These are phyloP conservation scores for Tragelaphus imberbis DNA, from an alignment of 2,113 vertebrate genomes.

Conservation along the genomic window DNA sequence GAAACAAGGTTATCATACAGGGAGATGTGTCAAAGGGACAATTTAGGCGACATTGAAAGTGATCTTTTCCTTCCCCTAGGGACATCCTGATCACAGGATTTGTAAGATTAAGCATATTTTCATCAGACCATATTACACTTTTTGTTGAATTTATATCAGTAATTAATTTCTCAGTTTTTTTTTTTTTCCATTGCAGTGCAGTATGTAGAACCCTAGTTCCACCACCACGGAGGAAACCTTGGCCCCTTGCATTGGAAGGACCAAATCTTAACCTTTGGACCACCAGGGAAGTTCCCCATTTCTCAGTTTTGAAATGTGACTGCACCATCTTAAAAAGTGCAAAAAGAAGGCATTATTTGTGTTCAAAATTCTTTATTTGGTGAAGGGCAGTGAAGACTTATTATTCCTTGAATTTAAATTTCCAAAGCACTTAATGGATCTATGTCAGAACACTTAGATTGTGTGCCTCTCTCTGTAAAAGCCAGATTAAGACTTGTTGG, in stretches of 20 bases:
- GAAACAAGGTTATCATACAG: not conserved
- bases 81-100: not conserved
- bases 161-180: not conserved
- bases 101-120: not conserved
- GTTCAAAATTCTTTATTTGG: not conserved
- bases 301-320: not conserved
- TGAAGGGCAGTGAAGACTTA: slow-evolving; percentile 1
- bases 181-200: not conserved
- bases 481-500: not conserved
- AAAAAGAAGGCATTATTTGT: not conserved
- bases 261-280: not conserved
- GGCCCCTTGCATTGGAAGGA: not conserved
- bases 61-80: not conserved
- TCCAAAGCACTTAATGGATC: not conserved
- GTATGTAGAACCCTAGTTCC: not conserved
- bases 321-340: not conserved
- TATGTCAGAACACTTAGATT: not conserved
- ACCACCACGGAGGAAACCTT: not conserved
- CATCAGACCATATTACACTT: not conserved
- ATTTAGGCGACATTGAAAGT: not conserved
- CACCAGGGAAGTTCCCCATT: not conserved
- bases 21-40: not conserved
- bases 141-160: not conserved
- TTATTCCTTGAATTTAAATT: not conserved
- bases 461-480: not conserved